phyloP scores from a whole-genome alignment of 2,888 invertebrate genomes.

The Ramazzottius varieornatus region DNA sequence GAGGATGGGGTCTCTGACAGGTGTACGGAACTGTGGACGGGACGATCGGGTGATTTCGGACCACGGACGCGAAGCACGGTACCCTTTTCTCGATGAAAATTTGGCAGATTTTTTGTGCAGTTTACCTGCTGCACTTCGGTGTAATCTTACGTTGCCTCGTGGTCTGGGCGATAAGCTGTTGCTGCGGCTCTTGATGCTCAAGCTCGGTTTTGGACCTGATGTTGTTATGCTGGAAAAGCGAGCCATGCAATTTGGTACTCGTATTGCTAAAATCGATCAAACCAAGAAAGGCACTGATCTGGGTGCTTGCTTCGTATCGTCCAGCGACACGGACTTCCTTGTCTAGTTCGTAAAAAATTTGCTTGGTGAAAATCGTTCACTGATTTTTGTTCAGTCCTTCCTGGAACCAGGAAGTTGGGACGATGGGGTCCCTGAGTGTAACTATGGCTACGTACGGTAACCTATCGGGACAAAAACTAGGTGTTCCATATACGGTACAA shows the following conservation, averaged over 20 bases:
- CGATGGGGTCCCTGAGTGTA: too few relatives aligned
- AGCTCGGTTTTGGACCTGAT: constrained; percentile 18
- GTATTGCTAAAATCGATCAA: constrained; percentile 45
- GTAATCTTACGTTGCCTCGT: constrained; percentile 30
- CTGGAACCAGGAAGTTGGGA: too few relatives aligned
- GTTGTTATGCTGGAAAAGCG: constrained; percentile 44
- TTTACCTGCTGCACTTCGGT: constrained; percentile 19
- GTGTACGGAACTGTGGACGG: constrained; percentile 67
- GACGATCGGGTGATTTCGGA: constrained; percentile 77
- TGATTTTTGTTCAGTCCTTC: too few relatives aligned
- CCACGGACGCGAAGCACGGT: constrained; percentile 40
- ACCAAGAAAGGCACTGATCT: constrained; percentile 53
- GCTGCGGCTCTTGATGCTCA: constrained; percentile 31
- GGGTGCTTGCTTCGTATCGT: too few relatives aligned
- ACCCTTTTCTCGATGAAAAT: constrained; percentile 36
- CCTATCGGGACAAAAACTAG: too few relatives aligned
- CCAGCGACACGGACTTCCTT: too few relatives aligned
- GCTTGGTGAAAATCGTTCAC: too few relatives aligned
- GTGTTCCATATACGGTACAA: too few relatives aligned
- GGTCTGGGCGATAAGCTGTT: constrained; percentile 82
- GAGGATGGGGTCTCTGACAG: too few relatives aligned
- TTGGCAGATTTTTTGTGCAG: constrained; percentile 28
- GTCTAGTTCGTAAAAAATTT: too few relatives aligned
- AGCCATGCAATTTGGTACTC: constrained; percentile 86
- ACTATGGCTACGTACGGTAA: too few relatives aligned